Evolutionary conservation across 2,888 invertebrate species (phyloP).

Genomic region (Epirrhoe alternata): DNA sequence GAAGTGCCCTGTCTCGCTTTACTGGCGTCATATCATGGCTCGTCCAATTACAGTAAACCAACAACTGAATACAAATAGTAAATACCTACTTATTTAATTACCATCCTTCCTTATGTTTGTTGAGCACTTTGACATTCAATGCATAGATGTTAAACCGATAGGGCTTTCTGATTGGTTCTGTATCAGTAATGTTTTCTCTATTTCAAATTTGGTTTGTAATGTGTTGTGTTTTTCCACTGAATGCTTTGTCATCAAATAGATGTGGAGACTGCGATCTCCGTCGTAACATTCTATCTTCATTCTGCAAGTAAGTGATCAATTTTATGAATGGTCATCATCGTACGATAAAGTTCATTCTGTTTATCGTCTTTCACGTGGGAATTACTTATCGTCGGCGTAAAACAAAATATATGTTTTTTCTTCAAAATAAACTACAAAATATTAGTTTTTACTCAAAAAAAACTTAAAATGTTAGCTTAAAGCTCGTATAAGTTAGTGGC

Average conservation of each 20-base stretch:
- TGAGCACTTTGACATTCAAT: slow-evolving; percentile 20
- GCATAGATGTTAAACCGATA: slow-evolving; percentile 1
- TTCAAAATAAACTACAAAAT: too few species aligned
- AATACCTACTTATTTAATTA: slow-evolving; percentile 30
- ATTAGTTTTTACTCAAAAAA: too few species aligned
- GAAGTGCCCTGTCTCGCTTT: slow-evolving; percentile 46
- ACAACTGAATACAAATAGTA: slow-evolving; percentile 32
- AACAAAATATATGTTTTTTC: too few species aligned
- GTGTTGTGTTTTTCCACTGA: slow-evolving; percentile 40
- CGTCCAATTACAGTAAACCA: slow-evolving; percentile 46
- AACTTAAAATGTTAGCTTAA: too few species aligned
- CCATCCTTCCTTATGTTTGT: slow-evolving; percentile 16
- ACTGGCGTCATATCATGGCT: slow-evolving; percentile 51
- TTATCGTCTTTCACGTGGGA: slow-evolving; percentile 55
- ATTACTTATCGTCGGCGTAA: slow-evolving; percentile 44
- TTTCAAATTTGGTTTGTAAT: slow-evolving; percentile 36
- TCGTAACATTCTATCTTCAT: slow-evolving; percentile 32
- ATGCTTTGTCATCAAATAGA: slow-evolving; percentile 33
- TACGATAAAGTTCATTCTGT: slow-evolving; percentile 19
- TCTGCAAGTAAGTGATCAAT: slow-evolving; percentile 38
- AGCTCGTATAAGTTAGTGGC: too few species aligned
- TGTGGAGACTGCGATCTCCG: slow-evolving; percentile 43
- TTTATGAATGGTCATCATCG: slow-evolving; percentile 33
- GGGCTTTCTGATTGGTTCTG: slow-evolving; percentile 6
- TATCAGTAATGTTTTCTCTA: slow-evolving; percentile 43